Base-by-base conservation (phyloP, 2,888 invertebrate species). In the Liopterus haemorrhoidalis region DNA sequence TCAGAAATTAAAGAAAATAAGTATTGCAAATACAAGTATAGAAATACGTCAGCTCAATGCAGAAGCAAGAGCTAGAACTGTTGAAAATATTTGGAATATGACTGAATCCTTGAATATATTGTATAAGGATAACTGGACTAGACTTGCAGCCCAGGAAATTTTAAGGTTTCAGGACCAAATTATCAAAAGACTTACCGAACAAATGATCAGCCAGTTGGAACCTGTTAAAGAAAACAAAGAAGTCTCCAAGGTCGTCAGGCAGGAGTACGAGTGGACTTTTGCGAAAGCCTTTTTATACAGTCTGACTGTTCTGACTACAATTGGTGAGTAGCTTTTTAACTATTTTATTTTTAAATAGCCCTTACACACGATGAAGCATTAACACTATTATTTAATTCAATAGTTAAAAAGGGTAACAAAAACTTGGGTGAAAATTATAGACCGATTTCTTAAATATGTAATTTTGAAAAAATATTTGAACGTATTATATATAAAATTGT, bases 261-360 rank as follows among this genome's bases (percentile, higher is more conserved):
- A 73, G 54, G 81, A 82, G 57, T 79, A 82, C 65, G 87, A 89
- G 66, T 90, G 89, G 89, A 88, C 85, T 66, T 82, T 89, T 66
- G 87, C 89, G 42, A 81, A 85, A 60, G 90, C 94, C 41, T 94
- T 95, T 71, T 81, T 95, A 58, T 95, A 94, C 70, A 93, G 93
- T 15, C 76, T 95, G 56, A 94, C 94, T 24, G 91, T 95, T 53
- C 76, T 95, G 58, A 94, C 93, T 37, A 94, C 89, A 49, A 87
- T 89, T 65, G 89, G 89, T 89, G 67, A 82, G 83, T 72, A 50
- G n/a, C n/a, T 55, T 50, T 28, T 28, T 49, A 12, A 31, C 16
- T 44, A 12, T 30, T 25, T 25, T 30, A 11, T 4, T 45, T 15
- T 11, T 32, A 21, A 27, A 27, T 27, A 3, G 4, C 12, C 27